Evolutionary conservation across 2,888 invertebrate genomes (phyloP).

Genomic region (Pegoplata infirma): DNA sequence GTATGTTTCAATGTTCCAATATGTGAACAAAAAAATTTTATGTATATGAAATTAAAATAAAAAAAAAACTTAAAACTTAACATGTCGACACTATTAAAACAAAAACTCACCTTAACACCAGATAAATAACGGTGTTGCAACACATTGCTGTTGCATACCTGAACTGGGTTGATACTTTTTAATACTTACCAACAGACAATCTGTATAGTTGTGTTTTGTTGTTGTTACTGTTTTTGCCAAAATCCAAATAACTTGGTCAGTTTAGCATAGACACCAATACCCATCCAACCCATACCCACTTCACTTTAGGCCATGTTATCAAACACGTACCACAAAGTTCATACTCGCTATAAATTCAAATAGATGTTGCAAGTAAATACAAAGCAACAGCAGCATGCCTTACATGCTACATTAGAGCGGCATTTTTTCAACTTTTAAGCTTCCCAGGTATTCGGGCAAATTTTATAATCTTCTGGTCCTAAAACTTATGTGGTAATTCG

Average conservation of each 20-base stretch:
- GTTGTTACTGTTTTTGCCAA: neutral
- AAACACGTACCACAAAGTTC: slow-evolving; percentile 26
- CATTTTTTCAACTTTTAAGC: too few relatives aligned
- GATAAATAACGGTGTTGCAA: neutral
- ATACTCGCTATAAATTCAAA: slow-evolving; percentile 8
- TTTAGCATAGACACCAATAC: neutral
- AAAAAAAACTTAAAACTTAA: too few relatives aligned
- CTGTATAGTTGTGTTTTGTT: neutral
- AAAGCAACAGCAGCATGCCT: neutral
- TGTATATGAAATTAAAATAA: too few relatives aligned
- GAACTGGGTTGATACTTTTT: neutral
- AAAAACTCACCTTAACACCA: neutral
- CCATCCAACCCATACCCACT: neutral
- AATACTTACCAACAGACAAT: too few relatives aligned
- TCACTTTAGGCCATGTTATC: neutral
- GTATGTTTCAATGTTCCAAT: too few relatives aligned
- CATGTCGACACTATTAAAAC: neutral
- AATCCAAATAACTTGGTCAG: neutral
- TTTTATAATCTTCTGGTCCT: too few relatives aligned
- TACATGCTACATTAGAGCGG: too few relatives aligned
- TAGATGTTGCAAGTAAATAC: slow-evolving; percentile 10
- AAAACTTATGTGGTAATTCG: too few relatives aligned
- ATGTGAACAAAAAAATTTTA: too few relatives aligned
- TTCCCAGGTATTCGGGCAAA: too few relatives aligned
- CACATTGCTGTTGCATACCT: neutral